Evolutionary conservation across 2,113 vertebrate species (phyloP).

Genomic region (Alosa alosa): DNA sequence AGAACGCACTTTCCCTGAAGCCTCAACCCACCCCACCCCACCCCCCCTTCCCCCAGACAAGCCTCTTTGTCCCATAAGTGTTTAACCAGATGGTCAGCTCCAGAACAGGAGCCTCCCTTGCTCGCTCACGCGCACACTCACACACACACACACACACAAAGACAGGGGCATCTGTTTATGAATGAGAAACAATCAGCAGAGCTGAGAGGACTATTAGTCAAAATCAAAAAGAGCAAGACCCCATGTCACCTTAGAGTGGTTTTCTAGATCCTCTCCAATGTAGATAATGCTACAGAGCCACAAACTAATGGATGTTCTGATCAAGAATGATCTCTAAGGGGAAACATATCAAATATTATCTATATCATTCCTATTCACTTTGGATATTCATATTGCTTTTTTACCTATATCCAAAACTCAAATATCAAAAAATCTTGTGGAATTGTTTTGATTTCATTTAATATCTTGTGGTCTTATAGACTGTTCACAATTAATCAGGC

Average conservation of each 20-base stretch:
- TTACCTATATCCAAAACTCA: neutral
- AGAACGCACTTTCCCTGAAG: constrained; percentile 19
- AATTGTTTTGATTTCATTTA: too few species aligned
- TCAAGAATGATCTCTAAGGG: neutral
- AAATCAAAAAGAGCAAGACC: constrained; percentile 41
- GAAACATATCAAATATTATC: too few species aligned
- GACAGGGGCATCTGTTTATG: constrained; percentile 32
- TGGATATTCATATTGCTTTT: neutral
- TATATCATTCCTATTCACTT: neutral
- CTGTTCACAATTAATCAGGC: too few species aligned
- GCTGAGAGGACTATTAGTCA: constrained; percentile 20
- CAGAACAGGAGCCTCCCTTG: constrained; percentile 33
- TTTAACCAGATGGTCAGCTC: constrained; percentile 48
- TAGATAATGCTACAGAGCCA: neutral
- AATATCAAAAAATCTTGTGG: too few species aligned
- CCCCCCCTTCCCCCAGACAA: constrained; percentile 22
- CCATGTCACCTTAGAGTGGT: constrained; percentile 9
- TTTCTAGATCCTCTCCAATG: neutral
- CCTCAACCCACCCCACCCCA: neutral
- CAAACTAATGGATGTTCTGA: neutral
- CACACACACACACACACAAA: constrained; percentile 36
- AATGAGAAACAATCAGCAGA: constrained; percentile 35
- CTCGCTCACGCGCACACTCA: constrained; percentile 1
- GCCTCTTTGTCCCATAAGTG: constrained; percentile 37
- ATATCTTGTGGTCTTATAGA: too few species aligned